phyloP scores from a whole-genome alignment of 1,140 invertebrate genomes.

The Leptinotarsa texana region DNA sequence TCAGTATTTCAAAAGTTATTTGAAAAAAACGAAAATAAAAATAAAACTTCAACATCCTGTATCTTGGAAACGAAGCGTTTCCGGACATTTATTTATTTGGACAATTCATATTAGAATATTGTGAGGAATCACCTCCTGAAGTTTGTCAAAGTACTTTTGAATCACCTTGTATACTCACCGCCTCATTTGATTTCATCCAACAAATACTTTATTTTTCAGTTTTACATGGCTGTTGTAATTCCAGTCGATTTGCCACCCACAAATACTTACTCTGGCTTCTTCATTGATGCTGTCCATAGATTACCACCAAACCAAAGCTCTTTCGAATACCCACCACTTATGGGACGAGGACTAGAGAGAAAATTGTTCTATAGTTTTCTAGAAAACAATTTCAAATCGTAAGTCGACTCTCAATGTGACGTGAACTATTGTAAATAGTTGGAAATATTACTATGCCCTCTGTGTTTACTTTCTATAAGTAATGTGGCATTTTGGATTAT shows the following conservation, averaged over 20 bases:
- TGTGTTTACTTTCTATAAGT: constrained; percentile 4
- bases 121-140: too few species aligned
- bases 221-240: constrained; percentile 68
- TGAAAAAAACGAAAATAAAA: too few species aligned
- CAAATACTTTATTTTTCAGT: constrained; percentile 32
- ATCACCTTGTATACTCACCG: too few species aligned
- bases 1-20: too few species aligned
- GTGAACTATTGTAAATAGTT: neutral
- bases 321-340: constrained; percentile 44
- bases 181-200: too few species aligned
- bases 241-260: constrained; percentile 70
- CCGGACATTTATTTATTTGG: too few species aligned
- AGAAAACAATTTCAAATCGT: constrained; percentile 45
- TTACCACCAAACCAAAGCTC: constrained; percentile 58
- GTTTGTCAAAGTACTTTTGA: too few species aligned
- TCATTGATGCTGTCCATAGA: constrained; percentile 74
- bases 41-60: too few species aligned
- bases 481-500: neutral
- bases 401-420: constrained; percentile 41
- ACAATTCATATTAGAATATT: too few species aligned
- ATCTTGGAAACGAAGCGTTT: too few species aligned
- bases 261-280: constrained; percentile 73
- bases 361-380: constrained; percentile 44
- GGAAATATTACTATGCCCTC: neutral
- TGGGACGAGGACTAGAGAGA: constrained; percentile 43